phyloP scores from a whole-genome alignment of 1,140 invertebrate species.

The Pseudobourletiella spinata region DNA sequence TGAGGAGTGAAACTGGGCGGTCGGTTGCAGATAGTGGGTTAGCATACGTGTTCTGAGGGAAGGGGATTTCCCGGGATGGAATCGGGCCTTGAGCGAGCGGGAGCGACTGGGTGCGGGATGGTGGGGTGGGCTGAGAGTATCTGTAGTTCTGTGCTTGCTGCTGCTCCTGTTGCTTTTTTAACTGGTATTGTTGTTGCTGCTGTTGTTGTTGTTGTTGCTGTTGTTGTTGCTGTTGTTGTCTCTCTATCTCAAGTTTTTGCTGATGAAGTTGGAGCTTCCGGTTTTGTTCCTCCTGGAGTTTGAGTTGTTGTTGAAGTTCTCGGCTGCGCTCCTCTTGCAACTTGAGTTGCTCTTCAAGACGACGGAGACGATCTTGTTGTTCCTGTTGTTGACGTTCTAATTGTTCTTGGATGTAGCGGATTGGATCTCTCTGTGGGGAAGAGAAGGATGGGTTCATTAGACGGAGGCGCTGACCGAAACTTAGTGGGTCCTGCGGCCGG shows the following conservation, averaged over 20 bases:
- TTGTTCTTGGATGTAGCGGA: neutral
- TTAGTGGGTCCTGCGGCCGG: neutral
- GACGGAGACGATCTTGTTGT: neutral
- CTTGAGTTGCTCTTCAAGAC: neutral
- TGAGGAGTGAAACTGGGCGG: neutral
- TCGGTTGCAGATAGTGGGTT: neutral
- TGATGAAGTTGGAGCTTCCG: neutral
- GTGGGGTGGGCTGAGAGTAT: too few species aligned
- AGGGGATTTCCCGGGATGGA: neutral
- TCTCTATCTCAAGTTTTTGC: neutral
- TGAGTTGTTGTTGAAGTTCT: neutral
- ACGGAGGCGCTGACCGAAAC: constrained; percentile 1
- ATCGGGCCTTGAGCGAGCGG: too few species aligned
- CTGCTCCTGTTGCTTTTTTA: neutral
- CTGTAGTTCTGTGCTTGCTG: neutral
- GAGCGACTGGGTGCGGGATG: neutral
- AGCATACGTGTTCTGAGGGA: neutral
- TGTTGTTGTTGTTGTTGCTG: neutral
- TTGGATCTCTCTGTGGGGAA: neutral
- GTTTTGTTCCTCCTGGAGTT: neutral
- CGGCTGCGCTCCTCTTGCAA: neutral
- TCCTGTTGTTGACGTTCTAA: neutral
- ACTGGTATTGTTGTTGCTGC: neutral
- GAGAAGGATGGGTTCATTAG: too few species aligned
- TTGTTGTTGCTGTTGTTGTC: neutral